Percentiles rank a stretch among this genome's conserved stretches.
These are phyloP conservation scores for Paradoxurus hermaphroditus DNA, from an alignment of 2,113 vertebrate species.

Conservation along the genomic window DNA sequence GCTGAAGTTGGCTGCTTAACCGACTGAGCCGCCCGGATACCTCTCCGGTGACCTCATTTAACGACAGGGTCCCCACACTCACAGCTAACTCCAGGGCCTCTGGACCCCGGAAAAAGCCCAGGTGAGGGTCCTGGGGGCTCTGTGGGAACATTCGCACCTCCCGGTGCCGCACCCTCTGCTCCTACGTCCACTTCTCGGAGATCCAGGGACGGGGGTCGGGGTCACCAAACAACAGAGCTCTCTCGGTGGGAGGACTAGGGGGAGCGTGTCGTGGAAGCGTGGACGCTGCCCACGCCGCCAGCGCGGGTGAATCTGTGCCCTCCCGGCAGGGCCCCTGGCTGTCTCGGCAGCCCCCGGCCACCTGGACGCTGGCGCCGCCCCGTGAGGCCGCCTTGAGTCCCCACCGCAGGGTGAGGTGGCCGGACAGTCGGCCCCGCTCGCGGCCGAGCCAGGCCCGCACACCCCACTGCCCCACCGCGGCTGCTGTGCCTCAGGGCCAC, in stretches of 20 bases:
- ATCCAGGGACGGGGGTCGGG: too few species aligned
- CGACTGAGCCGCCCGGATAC: too few species aligned
- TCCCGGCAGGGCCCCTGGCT: background rate
- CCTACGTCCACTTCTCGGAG: accelerated
- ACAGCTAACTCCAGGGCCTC: background rate
- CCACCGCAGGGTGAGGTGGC: accelerated
- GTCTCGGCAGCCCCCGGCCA: background rate
- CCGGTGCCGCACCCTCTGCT: accelerated
- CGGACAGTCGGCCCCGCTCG: accelerated
- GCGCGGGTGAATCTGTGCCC: accelerated
- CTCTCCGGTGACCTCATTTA: too few species aligned
- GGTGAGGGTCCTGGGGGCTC: accelerated
- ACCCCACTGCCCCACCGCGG: accelerated
- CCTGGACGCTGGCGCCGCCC: background rate
- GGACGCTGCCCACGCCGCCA: accelerated
- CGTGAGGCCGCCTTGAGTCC: background rate
- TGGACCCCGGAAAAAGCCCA: background rate
- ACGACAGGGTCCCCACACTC: background rate
- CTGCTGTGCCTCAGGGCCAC: background rate
- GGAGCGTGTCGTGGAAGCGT: accelerated
- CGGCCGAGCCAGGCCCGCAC: background rate
- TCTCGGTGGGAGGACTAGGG: background rate
- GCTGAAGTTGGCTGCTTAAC: too few species aligned
- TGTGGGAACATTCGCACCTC: accelerated
- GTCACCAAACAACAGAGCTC: accelerated